Base-by-base conservation (phyloP, 2,888 invertebrate genomes). In the Pilophorus perplexus region DNA sequence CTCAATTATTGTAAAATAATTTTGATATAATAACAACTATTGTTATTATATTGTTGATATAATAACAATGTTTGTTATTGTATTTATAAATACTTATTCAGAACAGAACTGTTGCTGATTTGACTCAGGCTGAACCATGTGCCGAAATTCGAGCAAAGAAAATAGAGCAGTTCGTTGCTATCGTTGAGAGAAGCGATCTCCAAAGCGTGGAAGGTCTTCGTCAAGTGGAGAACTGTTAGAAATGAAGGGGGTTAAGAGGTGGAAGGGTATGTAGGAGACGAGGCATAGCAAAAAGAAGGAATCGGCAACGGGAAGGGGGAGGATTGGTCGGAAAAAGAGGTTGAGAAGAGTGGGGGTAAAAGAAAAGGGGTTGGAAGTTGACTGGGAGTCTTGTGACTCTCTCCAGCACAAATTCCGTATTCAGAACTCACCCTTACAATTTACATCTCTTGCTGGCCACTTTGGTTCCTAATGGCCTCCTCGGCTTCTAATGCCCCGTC, bases 361-460 rank as follows among this genome's bases (percentile, higher is more conserved):
- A 5, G n/a, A 14, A 44, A 16, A n/a, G n/a, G n/a, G 44, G 44
- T n/a, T 5, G 33, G 33, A 33, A 12, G 33, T 33, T 33, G 33
- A 33, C 6, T 6, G n/a, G n/a, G n/a, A n/a, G n/a, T n/a, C n/a
- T n/a, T n/a, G n/a, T 52, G 52, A 33, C 54, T 54, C 23, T 38
- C 38, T 12, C 12, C 16, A 33, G 37, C 55, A 20, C 20, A 33
- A 22, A 55, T 62, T 62, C 62, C 62, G 62, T 62, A 62, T 62
- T 62, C 62, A 62, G 62, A 62, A 44, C 62, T 62, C 62, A 62
- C 62, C 62, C 62, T 62, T 62, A 48, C 62, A 62, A 62, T 62
- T 62, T 62, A 62, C 62, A 62, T 62, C 62, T 62, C 62, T 62
- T 62, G 62, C 62, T 62, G 62, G 46, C 62, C 62, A 62, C 62